Evolutionary conservation across 2,797 vertebrate species (phyloP), one percentile per base, ranked within the genome.

Genomic region (Danio jaintianensis): DNA sequence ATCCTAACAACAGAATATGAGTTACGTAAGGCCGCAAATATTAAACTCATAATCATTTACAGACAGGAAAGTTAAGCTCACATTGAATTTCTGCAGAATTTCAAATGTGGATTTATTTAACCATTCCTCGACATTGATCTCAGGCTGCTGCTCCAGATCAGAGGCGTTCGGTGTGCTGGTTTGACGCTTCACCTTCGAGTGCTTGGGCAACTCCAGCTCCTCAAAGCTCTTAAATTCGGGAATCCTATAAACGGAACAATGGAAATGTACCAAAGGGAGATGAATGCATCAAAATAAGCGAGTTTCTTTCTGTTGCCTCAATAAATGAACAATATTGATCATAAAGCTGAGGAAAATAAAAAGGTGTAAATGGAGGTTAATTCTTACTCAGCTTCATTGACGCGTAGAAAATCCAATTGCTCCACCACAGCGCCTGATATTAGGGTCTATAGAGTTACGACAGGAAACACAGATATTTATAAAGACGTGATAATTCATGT

Each of bases 141-240:
- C 96, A 0, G 96, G 94, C 87, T 96, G 95, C 88, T 96, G 95
- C 82, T 97, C 96, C 82, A 95, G 89, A 77, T 98, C 95, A 0
- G 95, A 93, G 82, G 87, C 93, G 18, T 94, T 95, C 29, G 96
- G 93, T 0, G 97, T 96, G 86, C 98, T 99, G 48, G 90, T 95
- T 82, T 98, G 97, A 70, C 98, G 93, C 91, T 98, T 99, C 84
- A 99, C 97, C 91, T 97, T 98, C 13, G 97, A 99, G 91, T 99
- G 97, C 80, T 97, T 98, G 0, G 98, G 98, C 86, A 98, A 87
- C 89, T 98, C 96, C 85, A 98, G 84, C 83, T 99, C 98, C 87
- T 98, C 96, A 58, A 99, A 97, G 91, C 96, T 96, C 91, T 94
- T 96, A 89, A 99, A 99, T 89, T 97, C 94, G 0, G 97, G 95